Evolutionary conservation across 2,113 vertebrate species (phyloP), one percentile per base, ranked within the genome.

Genomic region (Pachypanchax playfairii): DNA sequence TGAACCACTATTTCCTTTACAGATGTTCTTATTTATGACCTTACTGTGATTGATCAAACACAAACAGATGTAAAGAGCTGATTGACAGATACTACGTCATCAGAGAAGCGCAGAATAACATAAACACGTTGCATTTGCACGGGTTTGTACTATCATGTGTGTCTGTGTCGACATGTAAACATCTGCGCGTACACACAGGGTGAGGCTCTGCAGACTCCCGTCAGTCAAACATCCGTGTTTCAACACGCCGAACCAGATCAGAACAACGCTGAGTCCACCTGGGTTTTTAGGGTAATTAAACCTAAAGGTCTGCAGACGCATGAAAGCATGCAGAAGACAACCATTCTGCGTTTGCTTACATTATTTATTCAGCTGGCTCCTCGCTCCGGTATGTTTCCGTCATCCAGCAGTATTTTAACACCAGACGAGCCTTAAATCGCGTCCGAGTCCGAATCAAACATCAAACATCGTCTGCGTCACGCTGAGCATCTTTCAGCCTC

Each of bases 121-220:
- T 11, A 46, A 46, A n/a, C 12, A 33, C 28, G 29, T 24, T 61
- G 51, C 57, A 52, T 5, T 21, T 43, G 9, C 35, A 43, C 4
- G 25, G 24, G 15, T 3, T 10, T 26, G 11, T 28, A 41, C 1
- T 26, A 22, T 3, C 24, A 48, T 71, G 65, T 36, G 63, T 57
- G 51, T 67, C 26, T 20, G 57, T 42, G 44, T 39, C 14, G 25
- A 48, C 56, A 73, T 83, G 84, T 83, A 85, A 83, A 82, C 82
- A 84, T 79, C n/a, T n/a, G n/a, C 41, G 18, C 3, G 13, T 25
- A 15, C 51, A 50, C 65, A 65, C 61, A 70, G 80, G 85, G 72
- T 75, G 85, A 85, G 84, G 84, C 80, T 80, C 70, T 69, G 72
- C 79, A 65, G 67, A 35, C 57, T 28, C 38, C 71, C 33, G 44